A percentile compares a stretch with the other conserved stretches of the same genome.
These are phyloP conservation scores for Eurytoma californica DNA, from an alignment of 2,888 invertebrate genomes.

Conservation along the genomic window DNA sequence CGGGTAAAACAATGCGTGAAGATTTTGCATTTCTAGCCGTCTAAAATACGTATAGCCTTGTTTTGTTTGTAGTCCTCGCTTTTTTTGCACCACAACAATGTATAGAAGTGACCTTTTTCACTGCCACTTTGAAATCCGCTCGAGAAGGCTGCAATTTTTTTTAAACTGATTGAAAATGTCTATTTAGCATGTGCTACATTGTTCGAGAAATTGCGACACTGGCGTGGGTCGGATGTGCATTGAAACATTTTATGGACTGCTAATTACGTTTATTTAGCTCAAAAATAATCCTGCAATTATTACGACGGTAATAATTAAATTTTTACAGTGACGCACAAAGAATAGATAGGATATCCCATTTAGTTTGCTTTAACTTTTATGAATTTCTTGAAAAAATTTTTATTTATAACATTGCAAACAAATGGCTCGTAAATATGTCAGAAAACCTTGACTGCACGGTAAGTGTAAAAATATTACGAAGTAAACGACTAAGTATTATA, in stretches of 20 bases:
- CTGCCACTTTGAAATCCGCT: neutral
- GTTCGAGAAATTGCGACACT: neutral
- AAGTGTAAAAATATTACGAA: too few species aligned
- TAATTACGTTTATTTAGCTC: neutral
- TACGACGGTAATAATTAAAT: too few species aligned
- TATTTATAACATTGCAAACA: too few species aligned
- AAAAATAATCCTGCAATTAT: neutral
- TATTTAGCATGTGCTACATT: neutral
- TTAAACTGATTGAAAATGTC: neutral
- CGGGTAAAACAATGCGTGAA: neutral
- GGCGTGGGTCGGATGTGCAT: neutral
- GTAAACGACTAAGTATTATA: too few species aligned
- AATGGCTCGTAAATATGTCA: too few species aligned
- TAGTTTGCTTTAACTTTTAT: too few species aligned
- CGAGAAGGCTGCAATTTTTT: neutral
- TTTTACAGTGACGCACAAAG: too few species aligned
- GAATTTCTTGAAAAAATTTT: too few species aligned
- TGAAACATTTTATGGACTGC: conserved; percentile 1
- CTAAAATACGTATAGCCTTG: neutral
- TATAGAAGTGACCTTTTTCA: conserved; percentile 5
- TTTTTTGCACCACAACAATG: neutral
- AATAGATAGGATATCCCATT: too few species aligned
- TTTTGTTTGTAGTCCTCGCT: neutral
- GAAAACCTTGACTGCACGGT: too few species aligned
- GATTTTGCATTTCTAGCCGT: conserved; percentile 18